Evolutionary conservation across 2,797 vertebrate species (phyloP), one percentile per base, ranked within the genome.

Genomic region (Eulemur mongoz): DNA sequence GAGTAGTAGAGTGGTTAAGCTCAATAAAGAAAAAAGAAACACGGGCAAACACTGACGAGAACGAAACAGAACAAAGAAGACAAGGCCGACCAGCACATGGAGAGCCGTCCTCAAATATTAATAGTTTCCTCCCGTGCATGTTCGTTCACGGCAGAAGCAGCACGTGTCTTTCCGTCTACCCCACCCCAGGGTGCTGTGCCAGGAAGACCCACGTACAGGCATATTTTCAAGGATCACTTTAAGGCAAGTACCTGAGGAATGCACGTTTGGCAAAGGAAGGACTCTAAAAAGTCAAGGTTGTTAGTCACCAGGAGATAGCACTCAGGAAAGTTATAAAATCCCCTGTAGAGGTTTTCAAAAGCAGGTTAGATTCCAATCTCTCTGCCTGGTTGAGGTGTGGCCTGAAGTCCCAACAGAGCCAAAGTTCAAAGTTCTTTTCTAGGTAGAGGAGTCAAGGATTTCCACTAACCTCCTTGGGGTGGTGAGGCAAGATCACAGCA

Each of bases 341-440:
- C 45, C 72, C 83, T 81, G 48, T 2, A 73, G 87, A 89, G 76
- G 80, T 30, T 88, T 81, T 72, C 52, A 35, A 67, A 94, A 82
- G 27, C 32, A 90, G 72, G 52, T 89, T 86, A 94, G 67, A 94
- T 52, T 93, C 54, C 35, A 70, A 43, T 90, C 93, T 82, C 89
- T 54, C 40, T 6, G 7, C 43, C 69, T 43, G 14, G 81, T 23
- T 70, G 63, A 89, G 87, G 79, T 45, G 63, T 18, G 52, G 80
- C 40, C 70, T 80, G 5, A 61, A 81, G 12, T 90, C 22, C 52
- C 75, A 69, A 45, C 13, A 27, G 32, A 57, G 45, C 73, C 80
- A 27, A 91, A 91, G 85, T 83, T 89, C 40, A 90, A 91, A 88
- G 83, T 87, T n/a, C 35, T 57, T 63, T 25, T 25, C 7, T 3